These are phyloP conservation scores for Apoda limacodes DNA, from an alignment of 2,888 invertebrate genomes.

Conservation along the genomic window DNA sequence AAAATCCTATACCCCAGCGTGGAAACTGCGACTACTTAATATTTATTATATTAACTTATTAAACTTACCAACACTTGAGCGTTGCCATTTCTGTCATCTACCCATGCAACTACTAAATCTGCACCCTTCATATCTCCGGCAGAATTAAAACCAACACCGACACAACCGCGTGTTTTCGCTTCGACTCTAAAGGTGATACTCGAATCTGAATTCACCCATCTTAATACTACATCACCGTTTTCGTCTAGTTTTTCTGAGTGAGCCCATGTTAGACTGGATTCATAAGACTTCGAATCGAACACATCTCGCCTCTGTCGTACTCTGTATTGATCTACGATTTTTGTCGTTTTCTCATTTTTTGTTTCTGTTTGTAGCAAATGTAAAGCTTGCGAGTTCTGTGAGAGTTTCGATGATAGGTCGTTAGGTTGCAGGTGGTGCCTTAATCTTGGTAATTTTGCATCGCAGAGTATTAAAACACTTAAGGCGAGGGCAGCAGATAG, in stretches of 20 bases:
- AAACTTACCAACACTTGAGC: conserved; percentile 85
- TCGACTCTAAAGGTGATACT: conserved; percentile 87
- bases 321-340: conserved; percentile 50
- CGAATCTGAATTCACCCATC: conserved; percentile 82
- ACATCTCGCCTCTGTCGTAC: conserved; percentile 45
- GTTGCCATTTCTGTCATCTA: conserved; percentile 75
- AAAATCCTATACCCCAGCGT: too few species aligned
- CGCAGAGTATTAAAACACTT: conserved; percentile 47
- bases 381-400: conserved; percentile 38
- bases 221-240: conserved; percentile 66
- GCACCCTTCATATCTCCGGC: conserved; percentile 84
- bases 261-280: conserved; percentile 66
- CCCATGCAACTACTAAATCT: conserved; percentile 92
- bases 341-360: conserved; percentile 47
- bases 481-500: conserved; percentile 44
- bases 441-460: conserved; percentile 50
- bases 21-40: too few species aligned
- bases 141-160: conserved; percentile 88
- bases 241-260: conserved; percentile 69
- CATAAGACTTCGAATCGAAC: conserved; percentile 56
- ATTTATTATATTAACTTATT: too few species aligned
- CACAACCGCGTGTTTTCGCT: conserved; percentile 86
- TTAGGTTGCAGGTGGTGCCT: conserved; percentile 40
- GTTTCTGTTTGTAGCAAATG: conserved; percentile 38
- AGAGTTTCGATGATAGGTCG: conserved; percentile 40